phyloP scores from a whole-genome alignment of 1,140 invertebrate species.

The Aphelenchoides fujianensis region DNA sequence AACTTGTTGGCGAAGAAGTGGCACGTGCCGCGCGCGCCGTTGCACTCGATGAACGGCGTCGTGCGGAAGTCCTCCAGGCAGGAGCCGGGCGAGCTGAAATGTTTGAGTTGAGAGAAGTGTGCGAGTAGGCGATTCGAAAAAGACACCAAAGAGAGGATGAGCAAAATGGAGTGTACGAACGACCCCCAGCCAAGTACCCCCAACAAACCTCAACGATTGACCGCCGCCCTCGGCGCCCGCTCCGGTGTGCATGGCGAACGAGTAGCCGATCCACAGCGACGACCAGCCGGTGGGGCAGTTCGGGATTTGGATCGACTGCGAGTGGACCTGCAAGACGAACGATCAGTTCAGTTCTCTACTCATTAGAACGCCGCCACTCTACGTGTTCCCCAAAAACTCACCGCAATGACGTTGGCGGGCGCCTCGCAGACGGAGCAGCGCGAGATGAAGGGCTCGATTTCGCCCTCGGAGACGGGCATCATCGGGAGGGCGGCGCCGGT shows the following conservation, averaged over 20 bases:
- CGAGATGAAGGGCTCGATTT: constrained; percentile 79
- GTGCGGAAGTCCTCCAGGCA: constrained; percentile 93
- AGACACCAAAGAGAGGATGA: not conserved
- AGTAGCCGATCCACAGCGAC: constrained; percentile 66
- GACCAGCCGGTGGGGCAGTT: constrained; percentile 82
- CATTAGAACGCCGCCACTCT: too few relatives aligned
- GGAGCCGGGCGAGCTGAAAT: constrained; percentile 76
- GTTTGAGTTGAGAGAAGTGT: not conserved
- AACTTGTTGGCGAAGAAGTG: constrained; percentile 95
- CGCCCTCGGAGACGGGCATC: constrained; percentile 77
- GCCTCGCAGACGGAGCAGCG: constrained; percentile 83
- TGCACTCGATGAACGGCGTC: constrained; percentile 92
- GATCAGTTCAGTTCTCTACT: not conserved
- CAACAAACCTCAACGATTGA: constrained; percentile 73
- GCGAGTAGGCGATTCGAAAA: not conserved
- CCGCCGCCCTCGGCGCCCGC: constrained; percentile 91
- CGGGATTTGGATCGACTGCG: constrained; percentile 78
- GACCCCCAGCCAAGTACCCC: too few relatives aligned
- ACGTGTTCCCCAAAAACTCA: not conserved
- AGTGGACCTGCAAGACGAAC: constrained; percentile 67
- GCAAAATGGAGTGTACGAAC: too few relatives aligned
- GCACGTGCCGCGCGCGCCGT: constrained; percentile 83
- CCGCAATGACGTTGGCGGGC: constrained; percentile 71
- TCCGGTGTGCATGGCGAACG: constrained; percentile 76
- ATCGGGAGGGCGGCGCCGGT: constrained; percentile 85